Evolutionary conservation across 2,797 vertebrate genomes (phyloP), one percentile per base, ranked within the genome.

Genomic region (Ctenopoma kingsleyae): DNA sequence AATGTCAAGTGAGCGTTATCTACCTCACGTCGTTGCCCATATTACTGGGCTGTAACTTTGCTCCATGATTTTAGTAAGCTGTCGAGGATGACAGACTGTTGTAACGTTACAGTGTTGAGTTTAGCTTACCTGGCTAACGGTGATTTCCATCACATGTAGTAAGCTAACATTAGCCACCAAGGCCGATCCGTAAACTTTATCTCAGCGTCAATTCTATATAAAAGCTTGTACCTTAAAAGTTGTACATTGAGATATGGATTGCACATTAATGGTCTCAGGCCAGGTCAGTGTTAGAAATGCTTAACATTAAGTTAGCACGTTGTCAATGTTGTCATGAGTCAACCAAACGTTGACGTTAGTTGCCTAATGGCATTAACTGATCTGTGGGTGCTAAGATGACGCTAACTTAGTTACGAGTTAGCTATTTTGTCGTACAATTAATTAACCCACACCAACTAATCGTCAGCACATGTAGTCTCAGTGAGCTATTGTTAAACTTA

Each of bases 101-200:
- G 19, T 67, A 44, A 44, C 40, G 67, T 25, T 51, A 46, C 19
- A 23, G 44, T 76, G 66, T 66, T 81, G 54, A 65, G 73, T 82
- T 77, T 40, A 80, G 90, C 88, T 85, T 81, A 85, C 74, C 74
- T 72, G 56, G 83, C 86, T 81, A 85, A 77, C 69, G 78, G 47
- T 84, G 40, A 67, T 85, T 69, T 84, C 64, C 63, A 85, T 84
- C 55, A 71, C 66, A 85, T 69, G 60, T 68, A 73, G 56, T 49
- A 30, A 78, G 87, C 88, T 91, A 91, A 85, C 66, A 59, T 77
- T 87, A 91, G 88, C 87, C 27, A 17, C 25, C 30, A 40, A 91
- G 91, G 90, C 91, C 90, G 75, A 78, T 10, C 54, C 19, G 67
- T 75, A 44, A 79, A 85, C 70, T 81, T 79, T 63, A 55, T 30